phyloP scores from a whole-genome alignment of 2,888 invertebrate species.

The Pandemis cinnamomeana region DNA sequence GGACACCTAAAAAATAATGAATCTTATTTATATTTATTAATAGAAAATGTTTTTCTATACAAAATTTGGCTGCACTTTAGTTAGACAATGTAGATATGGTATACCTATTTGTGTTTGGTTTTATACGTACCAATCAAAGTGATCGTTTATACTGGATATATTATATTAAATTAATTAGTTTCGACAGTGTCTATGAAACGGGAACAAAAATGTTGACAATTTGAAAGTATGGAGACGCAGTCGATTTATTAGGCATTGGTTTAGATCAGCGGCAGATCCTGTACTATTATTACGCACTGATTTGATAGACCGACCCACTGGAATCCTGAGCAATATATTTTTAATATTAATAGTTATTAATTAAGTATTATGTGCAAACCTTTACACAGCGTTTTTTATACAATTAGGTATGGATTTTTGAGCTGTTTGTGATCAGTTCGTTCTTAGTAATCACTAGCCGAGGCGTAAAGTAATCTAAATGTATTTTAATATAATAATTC shows the following conservation, averaged over 20 bases:
- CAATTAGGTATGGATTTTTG: constrained; percentile 75
- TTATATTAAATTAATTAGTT: constrained; percentile 47
- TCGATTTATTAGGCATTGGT: constrained; percentile 37
- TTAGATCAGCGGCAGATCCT: constrained; percentile 33
- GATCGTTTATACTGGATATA: constrained; percentile 40
- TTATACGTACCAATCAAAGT: constrained; percentile 34
- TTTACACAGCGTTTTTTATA: constrained; percentile 75
- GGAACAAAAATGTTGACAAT: constrained; percentile 56
- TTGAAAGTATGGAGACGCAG: constrained; percentile 44
- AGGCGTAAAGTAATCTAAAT: constrained; percentile 54
- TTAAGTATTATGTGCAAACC: constrained; percentile 75
- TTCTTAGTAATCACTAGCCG: constrained; percentile 69
- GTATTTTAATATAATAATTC: constrained; percentile 51
- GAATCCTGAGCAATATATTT: constrained; percentile 83
- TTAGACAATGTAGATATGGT: constrained; percentile 34
- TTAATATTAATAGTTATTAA: constrained; percentile 69
- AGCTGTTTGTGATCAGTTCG: constrained; percentile 74
- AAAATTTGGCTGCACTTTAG: constrained; percentile 42
- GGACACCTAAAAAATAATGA: constrained; percentile 57
- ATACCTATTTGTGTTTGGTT: constrained; percentile 29
- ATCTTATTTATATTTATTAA: constrained; percentile 57
- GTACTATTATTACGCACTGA: constrained; percentile 68
- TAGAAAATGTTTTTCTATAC: constrained; percentile 43
- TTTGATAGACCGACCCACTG: constrained; percentile 80
- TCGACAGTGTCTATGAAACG: constrained; percentile 54